These are phyloP conservation scores for Rhabdomys pumilio DNA, from an alignment of 2,797 vertebrate species.

Conservation along the genomic window DNA sequence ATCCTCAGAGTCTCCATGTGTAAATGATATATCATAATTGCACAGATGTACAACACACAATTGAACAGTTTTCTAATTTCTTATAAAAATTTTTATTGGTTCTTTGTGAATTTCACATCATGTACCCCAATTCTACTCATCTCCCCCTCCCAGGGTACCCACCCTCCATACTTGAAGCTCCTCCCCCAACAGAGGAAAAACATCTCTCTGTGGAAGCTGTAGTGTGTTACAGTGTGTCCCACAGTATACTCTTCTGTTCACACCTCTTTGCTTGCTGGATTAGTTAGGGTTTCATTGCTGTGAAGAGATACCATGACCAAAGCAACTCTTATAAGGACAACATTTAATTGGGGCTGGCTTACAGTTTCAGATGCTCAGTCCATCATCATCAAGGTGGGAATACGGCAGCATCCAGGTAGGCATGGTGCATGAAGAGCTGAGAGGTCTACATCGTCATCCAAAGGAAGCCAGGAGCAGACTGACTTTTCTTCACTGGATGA, in stretches of 20 bases:
- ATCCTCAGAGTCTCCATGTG: background rate
- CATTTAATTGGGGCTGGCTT: background rate
- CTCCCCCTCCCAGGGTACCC: background rate
- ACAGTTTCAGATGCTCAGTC: background rate
- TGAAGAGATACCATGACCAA: background rate
- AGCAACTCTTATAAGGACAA: background rate
- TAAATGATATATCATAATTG: background rate
- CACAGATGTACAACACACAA: background rate
- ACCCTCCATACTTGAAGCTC: background rate
- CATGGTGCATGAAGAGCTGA: background rate
- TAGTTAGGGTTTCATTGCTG: background rate
- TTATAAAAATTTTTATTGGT: background rate
- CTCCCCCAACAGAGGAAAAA: background rate
- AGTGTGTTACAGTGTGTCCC: background rate
- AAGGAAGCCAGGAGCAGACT: background rate
- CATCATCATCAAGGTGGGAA: background rate
- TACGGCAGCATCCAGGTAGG: background rate
- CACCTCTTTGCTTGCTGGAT: background rate
- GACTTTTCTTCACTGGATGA: background rate
- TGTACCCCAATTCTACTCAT: background rate
- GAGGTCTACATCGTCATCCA: background rate
- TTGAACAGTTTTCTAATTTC: background rate
- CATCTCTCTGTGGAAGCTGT: background rate
- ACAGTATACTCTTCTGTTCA: background rate
- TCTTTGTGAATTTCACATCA: background rate